Evolutionary conservation across 2,888 invertebrate species (phyloP).

Genomic region (Corythucha ciliata): DNA sequence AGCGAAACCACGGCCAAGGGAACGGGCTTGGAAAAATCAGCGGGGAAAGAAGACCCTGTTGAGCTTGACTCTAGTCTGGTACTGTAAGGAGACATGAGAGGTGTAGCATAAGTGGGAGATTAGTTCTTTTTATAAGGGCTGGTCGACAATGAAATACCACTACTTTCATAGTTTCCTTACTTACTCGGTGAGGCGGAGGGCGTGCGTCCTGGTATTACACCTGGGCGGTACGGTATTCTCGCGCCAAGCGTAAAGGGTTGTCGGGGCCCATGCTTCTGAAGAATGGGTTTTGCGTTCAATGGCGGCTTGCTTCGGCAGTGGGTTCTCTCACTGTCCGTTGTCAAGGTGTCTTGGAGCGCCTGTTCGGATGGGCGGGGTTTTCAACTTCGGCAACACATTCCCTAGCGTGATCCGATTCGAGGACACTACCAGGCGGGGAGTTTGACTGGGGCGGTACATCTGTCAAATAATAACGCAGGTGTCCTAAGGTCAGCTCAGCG

Average conservation of each 20-base stretch:
- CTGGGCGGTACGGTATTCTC: too few relatives aligned
- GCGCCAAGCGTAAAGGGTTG: too few relatives aligned
- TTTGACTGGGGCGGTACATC: constrained; percentile 59
- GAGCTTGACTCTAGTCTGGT: constrained; percentile 58
- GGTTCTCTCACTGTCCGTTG: too few relatives aligned
- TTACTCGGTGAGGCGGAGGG: constrained; percentile 46
- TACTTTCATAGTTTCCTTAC: constrained; percentile 49
- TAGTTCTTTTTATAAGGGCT: constrained; percentile 36
- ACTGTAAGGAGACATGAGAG: constrained; percentile 54
- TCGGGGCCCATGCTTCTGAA: too few relatives aligned
- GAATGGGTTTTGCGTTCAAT: too few relatives aligned
- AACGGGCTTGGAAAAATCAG: too few relatives aligned
- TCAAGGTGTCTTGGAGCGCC: too few relatives aligned
- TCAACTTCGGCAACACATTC: too few relatives aligned
- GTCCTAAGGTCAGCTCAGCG: constrained; percentile 54
- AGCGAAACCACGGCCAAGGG: too few relatives aligned
- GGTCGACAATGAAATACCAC: constrained; percentile 43
- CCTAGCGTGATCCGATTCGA: constrained; percentile 50
- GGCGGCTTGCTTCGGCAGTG: too few relatives aligned
- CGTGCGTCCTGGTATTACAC: constrained; percentile 41
- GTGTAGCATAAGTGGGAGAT: constrained; percentile 50
- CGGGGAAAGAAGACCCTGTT: too few relatives aligned
- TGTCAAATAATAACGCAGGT: constrained; percentile 57
- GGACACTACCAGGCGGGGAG: constrained; percentile 54
- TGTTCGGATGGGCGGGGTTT: too few relatives aligned